Percentiles rank a stretch among this genome's conserved stretches.
These are phyloP conservation scores for Denticeps clupeoides DNA, from an alignment of 2,797 vertebrate genomes.

Conservation along the genomic window DNA sequence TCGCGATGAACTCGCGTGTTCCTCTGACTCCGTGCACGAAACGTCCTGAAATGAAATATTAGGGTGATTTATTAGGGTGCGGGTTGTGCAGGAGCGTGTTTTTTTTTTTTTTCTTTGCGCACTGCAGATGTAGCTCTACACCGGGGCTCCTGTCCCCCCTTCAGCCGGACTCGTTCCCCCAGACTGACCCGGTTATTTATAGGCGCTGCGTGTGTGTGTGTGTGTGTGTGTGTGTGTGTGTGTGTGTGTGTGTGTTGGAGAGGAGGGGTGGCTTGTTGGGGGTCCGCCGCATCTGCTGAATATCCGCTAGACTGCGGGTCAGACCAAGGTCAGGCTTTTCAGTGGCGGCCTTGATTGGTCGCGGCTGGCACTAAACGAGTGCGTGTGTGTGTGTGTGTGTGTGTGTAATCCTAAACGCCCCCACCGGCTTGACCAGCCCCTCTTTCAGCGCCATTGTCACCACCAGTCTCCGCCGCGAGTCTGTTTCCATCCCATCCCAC, in stretches of 20 bases:
- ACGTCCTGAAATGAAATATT: too few species aligned
- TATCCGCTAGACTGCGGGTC: conserved; percentile 37
- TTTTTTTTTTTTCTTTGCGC: too few species aligned
- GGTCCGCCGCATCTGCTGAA: conserved; percentile 36
- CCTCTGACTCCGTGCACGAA: too few species aligned
- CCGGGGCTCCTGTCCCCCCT: too few species aligned
- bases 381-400: too few species aligned
- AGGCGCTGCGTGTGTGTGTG: too few species aligned
- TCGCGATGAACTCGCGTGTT: too few species aligned
- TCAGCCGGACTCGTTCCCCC: conserved; percentile 13
- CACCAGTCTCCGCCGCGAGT: conserved; percentile 16
- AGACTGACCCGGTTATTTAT: conserved; percentile 34
- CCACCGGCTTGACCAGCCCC: conserved; percentile 20
- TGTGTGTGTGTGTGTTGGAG: too few species aligned
- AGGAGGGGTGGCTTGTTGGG: conserved; percentile 30
- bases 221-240: too few species aligned
- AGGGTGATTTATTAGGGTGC: too few species aligned
- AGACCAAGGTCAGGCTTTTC: conserved; percentile 36
- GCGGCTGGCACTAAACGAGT: conserved; percentile 26
- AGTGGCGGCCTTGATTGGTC: conserved; percentile 29
- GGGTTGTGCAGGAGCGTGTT: too few species aligned
- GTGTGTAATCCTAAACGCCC: conserved; percentile 28
- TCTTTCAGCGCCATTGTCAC: conserved; percentile 26
- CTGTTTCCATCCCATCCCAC: conserved; percentile 7
- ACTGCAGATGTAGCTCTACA: too few species aligned